Conservation (phyloP, 1,140 invertebrate species). For the Drosophila sechellia region DNA sequence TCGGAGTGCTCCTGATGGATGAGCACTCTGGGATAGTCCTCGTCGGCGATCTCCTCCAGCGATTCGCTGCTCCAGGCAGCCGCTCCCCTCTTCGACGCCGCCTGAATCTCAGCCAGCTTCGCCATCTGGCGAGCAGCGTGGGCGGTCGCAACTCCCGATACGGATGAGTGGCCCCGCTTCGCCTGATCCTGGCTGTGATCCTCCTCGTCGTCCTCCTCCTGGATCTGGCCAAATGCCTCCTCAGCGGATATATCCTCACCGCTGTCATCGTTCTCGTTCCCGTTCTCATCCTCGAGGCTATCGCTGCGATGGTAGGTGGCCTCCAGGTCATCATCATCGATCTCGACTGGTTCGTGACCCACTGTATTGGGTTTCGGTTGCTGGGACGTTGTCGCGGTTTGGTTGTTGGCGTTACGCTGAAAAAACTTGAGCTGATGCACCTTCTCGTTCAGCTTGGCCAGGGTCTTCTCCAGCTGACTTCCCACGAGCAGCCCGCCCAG, state of each 20-base stretch:
- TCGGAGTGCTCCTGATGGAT: constrained; percentile 81
- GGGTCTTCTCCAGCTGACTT: constrained; percentile 58
- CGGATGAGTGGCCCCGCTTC: background rate
- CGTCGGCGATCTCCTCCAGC: constrained; percentile 57
- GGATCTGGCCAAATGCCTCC: constrained; percentile 47
- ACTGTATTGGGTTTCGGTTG: constrained; percentile 59
- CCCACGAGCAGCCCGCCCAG: constrained; percentile 15
- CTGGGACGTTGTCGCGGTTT: background rate
- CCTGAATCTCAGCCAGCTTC: constrained; percentile 52
- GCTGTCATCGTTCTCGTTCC: constrained; percentile 30
- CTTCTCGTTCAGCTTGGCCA: constrained; percentile 68
- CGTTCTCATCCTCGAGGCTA: constrained; percentile 38
- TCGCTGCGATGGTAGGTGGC: constrained; percentile 71
- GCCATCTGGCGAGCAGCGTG: constrained; percentile 45
- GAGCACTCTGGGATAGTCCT: constrained; percentile 74
- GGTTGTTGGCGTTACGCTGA: constrained; percentile 30
- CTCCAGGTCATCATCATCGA: constrained; percentile 68
- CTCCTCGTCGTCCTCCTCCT: constrained; percentile 12
- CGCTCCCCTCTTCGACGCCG: constrained; percentile 33
- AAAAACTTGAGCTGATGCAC: constrained; percentile 77
- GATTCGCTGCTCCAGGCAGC: constrained; percentile 73
- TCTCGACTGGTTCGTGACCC: constrained; percentile 65
- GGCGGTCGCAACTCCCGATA: constrained; percentile 27
- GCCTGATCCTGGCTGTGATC: background rate
- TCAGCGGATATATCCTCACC: constrained; percentile 51